Evolutionary conservation across 2,888 invertebrate species (phyloP), one percentile per base, ranked within the genome.

Genomic region (Notodonta ziczac): DNA sequence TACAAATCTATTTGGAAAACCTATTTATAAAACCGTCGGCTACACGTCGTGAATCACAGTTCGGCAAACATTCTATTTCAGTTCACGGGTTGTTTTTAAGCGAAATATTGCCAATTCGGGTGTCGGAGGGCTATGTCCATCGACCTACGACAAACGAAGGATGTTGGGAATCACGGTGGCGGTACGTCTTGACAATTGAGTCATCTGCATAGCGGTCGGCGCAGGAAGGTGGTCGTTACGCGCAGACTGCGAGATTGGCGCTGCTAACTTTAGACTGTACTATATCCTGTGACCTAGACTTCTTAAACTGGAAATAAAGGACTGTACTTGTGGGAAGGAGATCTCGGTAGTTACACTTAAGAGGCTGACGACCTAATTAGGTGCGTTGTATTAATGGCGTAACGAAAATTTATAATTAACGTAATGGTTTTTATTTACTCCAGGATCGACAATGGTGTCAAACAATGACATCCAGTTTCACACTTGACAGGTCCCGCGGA

Each of bases 171-270:
- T 72, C 72, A 63, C 58, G 13, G 48, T n/a, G 35, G 35, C 35
- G 55, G 57, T 42, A 54, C 16, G 8, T 16, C 50, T 50, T 50
- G 16, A 59, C 75, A 78, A 80, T 81, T 80, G 82, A 78, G 76
- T 77, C 72, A 77, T 80, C 70, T 74, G 75, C 77, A 79, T 73
- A 60, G 70, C 62, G 61, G 65, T 61, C 65, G 61, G 61, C 50
- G 57, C 80, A 77, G 80, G 81, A 81, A 77, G 74, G 44, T 59
- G 54, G 61, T 74, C 68, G 72, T 81, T 81, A 81, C 63, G 48
- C 51, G 55, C 61, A 61, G 68, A 67, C 71, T 73, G 66, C 60
- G 65, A 64, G 73, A 73, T 70, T 71, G 69, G 63, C 60, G 56
- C 62, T 61, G 65, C 66, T 63, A 64, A 62, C 56, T 52, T 52